Evolutionary conservation across 2,797 vertebrate genomes (phyloP).

Genomic region (Spinus olivaceus): DNA sequence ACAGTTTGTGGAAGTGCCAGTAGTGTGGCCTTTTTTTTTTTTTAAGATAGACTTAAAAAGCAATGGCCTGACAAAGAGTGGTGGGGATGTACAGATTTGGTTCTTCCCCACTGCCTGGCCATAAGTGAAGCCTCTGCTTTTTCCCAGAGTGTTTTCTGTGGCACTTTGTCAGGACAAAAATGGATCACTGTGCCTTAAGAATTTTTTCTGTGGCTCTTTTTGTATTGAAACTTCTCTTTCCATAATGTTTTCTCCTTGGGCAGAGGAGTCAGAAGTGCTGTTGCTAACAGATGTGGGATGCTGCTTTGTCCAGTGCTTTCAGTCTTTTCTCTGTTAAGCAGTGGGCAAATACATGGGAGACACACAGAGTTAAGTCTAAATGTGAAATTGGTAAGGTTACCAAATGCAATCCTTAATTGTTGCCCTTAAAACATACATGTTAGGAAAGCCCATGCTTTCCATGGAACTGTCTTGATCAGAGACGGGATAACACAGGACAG

Average conservation of each 20-base stretch:
- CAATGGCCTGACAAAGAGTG: neutral
- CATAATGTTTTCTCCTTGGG: neutral
- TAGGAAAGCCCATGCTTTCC: neutral
- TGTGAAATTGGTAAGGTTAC: neutral
- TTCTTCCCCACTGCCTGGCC: neutral
- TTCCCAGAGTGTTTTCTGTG: neutral
- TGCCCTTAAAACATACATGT: accelerated
- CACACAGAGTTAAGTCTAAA: neutral
- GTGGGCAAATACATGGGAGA: accelerated
- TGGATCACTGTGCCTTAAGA: accelerated
- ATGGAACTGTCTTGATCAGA: too few species aligned
- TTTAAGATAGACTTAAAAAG: neutral
- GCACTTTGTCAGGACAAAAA: neutral
- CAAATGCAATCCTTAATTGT: neutral
- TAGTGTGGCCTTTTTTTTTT: neutral
- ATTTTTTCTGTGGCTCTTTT: neutral
- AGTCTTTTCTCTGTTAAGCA: neutral
- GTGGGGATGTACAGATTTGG: neutral
- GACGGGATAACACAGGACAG: neutral
- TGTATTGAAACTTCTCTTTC: neutral
- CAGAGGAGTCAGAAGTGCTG: neutral
- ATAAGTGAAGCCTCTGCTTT: neutral
- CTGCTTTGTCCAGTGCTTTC: neutral
- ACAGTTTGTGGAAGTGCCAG: neutral
- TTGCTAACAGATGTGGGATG: neutral